These are phyloP conservation scores for Pangasius djambal DNA, from an alignment of 2,797 vertebrate genomes.

Conservation along the genomic window DNA sequence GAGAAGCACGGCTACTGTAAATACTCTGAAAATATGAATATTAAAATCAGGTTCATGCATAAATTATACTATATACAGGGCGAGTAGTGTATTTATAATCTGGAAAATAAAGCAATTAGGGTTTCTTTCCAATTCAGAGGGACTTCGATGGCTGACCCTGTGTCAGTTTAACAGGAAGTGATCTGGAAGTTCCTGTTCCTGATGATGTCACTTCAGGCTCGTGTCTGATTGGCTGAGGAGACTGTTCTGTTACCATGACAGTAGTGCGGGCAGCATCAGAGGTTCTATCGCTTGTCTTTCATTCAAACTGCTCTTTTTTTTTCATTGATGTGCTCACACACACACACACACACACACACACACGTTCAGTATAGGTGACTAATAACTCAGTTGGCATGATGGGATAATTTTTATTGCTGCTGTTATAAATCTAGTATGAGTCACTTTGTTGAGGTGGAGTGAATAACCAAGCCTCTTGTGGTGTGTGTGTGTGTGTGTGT, in stretches of 20 bases:
- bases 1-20: background rate
- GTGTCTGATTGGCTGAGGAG: constrained; percentile 14
- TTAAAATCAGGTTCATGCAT: background rate
- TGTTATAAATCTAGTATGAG: background rate
- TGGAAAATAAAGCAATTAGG: background rate
- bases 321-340: background rate
- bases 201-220: background rate
- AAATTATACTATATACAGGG: background rate
- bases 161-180: background rate
- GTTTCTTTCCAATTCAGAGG: background rate
- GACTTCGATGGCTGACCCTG: background rate
- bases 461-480: background rate
- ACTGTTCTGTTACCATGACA: constrained; percentile 37
- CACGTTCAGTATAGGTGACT: background rate
- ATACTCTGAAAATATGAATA: background rate
- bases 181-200: background rate
- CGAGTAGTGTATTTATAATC: background rate
- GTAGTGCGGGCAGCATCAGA: constrained; percentile 9
- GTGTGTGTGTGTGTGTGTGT: background rate
- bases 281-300: constrained; percentile 8
- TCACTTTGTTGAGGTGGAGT: constrained; percentile 11
- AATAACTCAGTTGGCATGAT: background rate
- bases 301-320: constrained; percentile 1
- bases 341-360: constrained; percentile 16
- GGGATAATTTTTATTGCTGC: background rate